Evolutionary conservation across 2,113 vertebrate species (phyloP).

Genomic region (Mus spicilegus): DNA sequence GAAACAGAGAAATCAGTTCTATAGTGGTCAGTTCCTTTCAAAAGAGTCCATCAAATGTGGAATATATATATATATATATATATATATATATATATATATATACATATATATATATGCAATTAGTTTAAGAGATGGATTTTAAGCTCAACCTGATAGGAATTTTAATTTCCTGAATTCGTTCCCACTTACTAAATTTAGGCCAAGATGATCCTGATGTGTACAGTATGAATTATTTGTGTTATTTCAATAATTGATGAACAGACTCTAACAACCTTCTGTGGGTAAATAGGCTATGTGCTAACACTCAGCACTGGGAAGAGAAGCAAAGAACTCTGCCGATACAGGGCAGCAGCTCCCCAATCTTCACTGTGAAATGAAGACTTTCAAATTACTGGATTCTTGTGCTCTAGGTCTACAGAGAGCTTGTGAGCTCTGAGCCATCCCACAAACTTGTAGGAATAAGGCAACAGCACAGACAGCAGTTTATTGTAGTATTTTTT

Average conservation of each 20-base stretch:
- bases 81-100: no score
- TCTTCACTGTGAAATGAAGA: not conserved
- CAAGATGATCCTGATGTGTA: constrained; percentile 4
- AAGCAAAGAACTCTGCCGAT: not conserved
- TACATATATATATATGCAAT: not conserved
- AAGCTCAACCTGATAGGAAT: constrained; percentile 27
- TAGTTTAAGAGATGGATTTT: constrained; percentile 12
- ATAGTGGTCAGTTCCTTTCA: not conserved
- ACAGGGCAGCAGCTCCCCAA: not conserved
- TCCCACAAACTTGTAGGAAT: not conserved
- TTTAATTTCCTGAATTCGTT: constrained; percentile 47
- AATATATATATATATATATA: not conserved
- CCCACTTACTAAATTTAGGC: not conserved
- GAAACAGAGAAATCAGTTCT: not conserved
- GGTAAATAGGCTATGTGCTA: constrained; percentile 19
- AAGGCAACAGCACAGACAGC: not conserved
- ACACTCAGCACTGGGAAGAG: not conserved
- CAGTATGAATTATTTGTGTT: constrained; percentile 53
- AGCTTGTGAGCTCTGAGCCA: not conserved
- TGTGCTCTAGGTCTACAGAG: not conserved
- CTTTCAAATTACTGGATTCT: not conserved
- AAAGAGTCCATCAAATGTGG: not conserved
- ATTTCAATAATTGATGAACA: constrained; percentile 43
- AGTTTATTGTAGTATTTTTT: not conserved
- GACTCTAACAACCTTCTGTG: not conserved